A percentile compares a stretch with the other conserved stretches of the same genome.
These are phyloP conservation scores for Pemphigus obesinymphae DNA, from an alignment of 1,140 invertebrate species.

Conservation along the genomic window DNA sequence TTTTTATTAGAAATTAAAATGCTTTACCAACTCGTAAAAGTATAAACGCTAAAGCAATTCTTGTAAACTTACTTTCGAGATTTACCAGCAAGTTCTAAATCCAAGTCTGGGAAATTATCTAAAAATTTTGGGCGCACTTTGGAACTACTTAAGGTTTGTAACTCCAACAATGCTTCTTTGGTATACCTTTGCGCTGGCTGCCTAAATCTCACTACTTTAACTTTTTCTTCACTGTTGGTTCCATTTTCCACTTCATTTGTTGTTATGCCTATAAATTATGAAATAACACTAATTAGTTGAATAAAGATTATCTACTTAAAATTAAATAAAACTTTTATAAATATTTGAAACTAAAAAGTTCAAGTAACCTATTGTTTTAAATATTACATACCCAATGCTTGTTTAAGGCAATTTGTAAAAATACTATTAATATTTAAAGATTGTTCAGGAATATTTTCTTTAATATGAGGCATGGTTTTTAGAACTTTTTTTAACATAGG, in stretches of 20 bases:
- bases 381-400: slow-evolving; percentile 11
- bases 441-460: slow-evolving; percentile 35
- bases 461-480: slow-evolving; percentile 26
- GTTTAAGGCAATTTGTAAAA: slow-evolving; percentile 1
- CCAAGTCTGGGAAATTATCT: slow-evolving; percentile 25
- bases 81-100: slow-evolving; percentile 30
- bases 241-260: slow-evolving; percentile 30
- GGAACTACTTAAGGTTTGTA: slow-evolving; percentile 32
- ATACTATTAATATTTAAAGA: neutral
- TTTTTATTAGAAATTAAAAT: too few species aligned
- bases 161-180: slow-evolving; percentile 28
- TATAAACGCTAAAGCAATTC: too few species aligned
- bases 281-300: neutral
- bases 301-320: neutral
- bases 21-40: too few species aligned
- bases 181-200: slow-evolving; percentile 21
- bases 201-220: slow-evolving; percentile 32
- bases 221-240: slow-evolving; percentile 2
- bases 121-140: slow-evolving; percentile 35
- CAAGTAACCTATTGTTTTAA: neutral
- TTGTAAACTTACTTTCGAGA: slow-evolving; percentile 15
- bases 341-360: neutral
- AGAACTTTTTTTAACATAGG: slow-evolving; percentile 28
- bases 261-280: neutral
- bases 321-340: neutral